Evolutionary conservation across 2,113 vertebrate genomes (phyloP).

Genomic region (Ptilorrhoa leucosticta): DNA sequence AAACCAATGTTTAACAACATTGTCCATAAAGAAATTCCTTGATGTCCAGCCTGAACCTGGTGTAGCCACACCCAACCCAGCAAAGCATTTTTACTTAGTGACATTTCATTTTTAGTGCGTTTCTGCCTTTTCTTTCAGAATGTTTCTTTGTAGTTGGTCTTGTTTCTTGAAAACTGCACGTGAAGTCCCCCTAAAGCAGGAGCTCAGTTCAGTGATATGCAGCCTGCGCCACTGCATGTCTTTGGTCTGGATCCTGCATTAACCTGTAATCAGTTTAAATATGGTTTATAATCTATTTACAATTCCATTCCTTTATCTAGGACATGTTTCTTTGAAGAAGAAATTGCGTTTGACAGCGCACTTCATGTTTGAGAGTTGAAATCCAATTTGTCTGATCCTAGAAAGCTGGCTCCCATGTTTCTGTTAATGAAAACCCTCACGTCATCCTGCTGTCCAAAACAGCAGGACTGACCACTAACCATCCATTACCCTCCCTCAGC

Average conservation of each 20-base stretch:
- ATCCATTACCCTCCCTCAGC: background rate
- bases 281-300: background rate
- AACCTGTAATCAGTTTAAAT: background rate
- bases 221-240: background rate
- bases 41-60: background rate
- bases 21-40: background rate
- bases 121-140: background rate
- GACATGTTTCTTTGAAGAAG: background rate
- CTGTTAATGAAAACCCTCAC: background rate
- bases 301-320: background rate
- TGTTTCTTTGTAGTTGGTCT: background rate
- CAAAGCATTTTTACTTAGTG: background rate
- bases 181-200: background rate
- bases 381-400: background rate
- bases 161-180: background rate
- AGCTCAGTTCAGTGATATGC: background rate
- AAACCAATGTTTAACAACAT: background rate
- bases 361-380: background rate
- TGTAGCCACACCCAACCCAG: background rate
- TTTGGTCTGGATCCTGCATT: background rate
- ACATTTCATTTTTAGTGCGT: background rate
- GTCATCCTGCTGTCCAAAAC: background rate
- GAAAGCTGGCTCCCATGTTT: background rate
- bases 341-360: background rate
- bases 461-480: background rate